A percentile compares a stretch with the other conserved stretches of the same genome.
phyloP scores from a whole-genome alignment of 2,113 vertebrate species.

The Phainopepla nitens region DNA sequence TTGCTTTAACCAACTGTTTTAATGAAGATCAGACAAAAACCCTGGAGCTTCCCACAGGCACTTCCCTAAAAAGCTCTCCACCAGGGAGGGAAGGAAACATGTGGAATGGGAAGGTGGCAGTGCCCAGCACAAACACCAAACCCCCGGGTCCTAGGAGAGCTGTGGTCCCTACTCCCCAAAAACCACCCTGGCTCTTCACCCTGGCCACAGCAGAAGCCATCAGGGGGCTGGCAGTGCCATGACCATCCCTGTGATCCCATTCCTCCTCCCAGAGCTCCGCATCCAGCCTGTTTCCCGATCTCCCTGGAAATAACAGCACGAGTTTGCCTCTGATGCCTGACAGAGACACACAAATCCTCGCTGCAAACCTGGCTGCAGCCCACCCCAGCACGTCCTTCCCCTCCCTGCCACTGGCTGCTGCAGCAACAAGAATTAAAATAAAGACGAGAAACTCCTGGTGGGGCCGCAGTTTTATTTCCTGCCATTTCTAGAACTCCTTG shows the following conservation, averaged over 20 bases:
- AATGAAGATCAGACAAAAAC: not conserved
- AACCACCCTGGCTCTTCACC: not conserved
- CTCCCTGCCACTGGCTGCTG: not conserved
- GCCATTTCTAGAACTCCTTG: not conserved
- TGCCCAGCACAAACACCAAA: accelerated
- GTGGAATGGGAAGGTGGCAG: not conserved
- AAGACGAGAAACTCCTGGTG: not conserved
- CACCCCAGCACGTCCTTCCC: not conserved
- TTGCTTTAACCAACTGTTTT: not conserved
- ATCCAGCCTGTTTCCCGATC: not conserved
- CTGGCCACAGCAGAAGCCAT: not conserved
- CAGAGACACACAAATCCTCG: not conserved
- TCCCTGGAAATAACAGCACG: not conserved
- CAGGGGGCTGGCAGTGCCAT: not conserved
- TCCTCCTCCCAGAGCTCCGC: not conserved
- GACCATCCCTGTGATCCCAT: not conserved
- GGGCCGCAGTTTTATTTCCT: not conserved
- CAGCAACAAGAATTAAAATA: not conserved
- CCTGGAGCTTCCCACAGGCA: not conserved
- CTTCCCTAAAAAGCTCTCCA: not conserved
- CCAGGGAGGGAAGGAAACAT: not conserved
- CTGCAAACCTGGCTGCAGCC: not conserved
- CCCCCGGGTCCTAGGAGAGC: not conserved
- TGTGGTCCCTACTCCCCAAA: not conserved
- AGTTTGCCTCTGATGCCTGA: not conserved